Evolutionary conservation across 2,797 vertebrate genomes (phyloP), one percentile per base, ranked within the genome.

Genomic region (Melopsittacus undulatus): DNA sequence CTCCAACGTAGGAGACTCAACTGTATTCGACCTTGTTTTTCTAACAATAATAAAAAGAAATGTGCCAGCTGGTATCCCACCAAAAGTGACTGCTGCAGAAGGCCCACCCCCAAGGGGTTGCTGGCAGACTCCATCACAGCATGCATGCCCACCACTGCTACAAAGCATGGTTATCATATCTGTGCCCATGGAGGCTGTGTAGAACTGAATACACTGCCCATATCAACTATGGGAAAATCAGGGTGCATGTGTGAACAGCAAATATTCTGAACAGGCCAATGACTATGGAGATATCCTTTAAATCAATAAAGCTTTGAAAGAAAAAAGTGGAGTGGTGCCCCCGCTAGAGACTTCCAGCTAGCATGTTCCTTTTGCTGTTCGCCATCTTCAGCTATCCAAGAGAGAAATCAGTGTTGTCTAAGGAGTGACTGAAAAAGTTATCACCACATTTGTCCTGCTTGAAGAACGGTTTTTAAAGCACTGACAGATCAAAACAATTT

Each of bases 111-210:
- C 0, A 2, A 10, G 32, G 32, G 7, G n/a, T 42, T 49, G 61
- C 49, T 88, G 80, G 16, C 11, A 59, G 51, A 27, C 22, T 38
- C 46, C 63, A 70, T 21, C 45, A 24, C 1, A 0, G 40, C 38
- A 42, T 10, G 15, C 13, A 13, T 14, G 4, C 23, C 49, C 59
- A 45, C 45, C 30, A 48, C 40, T 0, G 0, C 57, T 21, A 20
- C 66, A 64, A 52, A 73, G 51, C n/a, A 32, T 6, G 3, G 29
- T 22, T 62, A 24, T 19, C 30, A 3, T 26, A 36, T 7, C 42
- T 4, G 1, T 29, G 52, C 17, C 23, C 38, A 40, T 42, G 3
- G 2, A 68, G 21, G 32, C 38, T 45, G 16, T 19, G 5, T 32
- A n/a, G 30, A 38, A 73, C 8, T 52, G 23, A 57, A 43, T 9